Percentiles rank a stretch among this genome's conserved stretches.
These are phyloP conservation scores for Chrysogorgia sp. DNA, from an alignment of 92 coral and sea anemone species.

Conservation along the genomic window DNA sequence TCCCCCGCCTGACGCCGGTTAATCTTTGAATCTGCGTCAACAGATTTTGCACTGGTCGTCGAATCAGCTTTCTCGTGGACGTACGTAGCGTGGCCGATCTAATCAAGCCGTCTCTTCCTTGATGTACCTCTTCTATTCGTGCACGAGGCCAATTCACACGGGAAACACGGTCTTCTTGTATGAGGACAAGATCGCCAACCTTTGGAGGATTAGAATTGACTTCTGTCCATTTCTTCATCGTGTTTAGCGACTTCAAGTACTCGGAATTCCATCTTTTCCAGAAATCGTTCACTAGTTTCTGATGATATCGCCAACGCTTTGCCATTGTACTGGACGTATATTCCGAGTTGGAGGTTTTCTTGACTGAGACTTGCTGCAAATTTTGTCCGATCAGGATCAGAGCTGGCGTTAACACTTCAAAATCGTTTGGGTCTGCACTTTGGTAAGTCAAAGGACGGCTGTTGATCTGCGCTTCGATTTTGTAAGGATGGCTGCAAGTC, in stretches of 20 bases:
- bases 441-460: slow-evolving; percentile 51
- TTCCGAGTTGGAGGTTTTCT: slow-evolving; percentile 24
- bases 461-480: slow-evolving; percentile 51
- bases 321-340: slow-evolving; percentile 47
- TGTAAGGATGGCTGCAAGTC: slow-evolving; percentile 12
- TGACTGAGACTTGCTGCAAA: slow-evolving; percentile 15
- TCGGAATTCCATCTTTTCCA: slow-evolving; percentile 57
- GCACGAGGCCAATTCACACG: slow-evolving; percentile 46
- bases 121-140: slow-evolving; percentile 29
- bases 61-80: slow-evolving; percentile 31
- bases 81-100: slow-evolving; percentile 38
- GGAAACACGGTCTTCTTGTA: slow-evolving; percentile 41
- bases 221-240: slow-evolving; percentile 41
- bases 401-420: slow-evolving; percentile 36
- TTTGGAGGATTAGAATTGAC: slow-evolving; percentile 21
- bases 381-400: slow-evolving; percentile 46
- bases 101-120: slow-evolving; percentile 35
- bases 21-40: too few relatives aligned
- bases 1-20: too few relatives aligned
- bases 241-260: slow-evolving; percentile 43
- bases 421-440: slow-evolving; percentile 56
- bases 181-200: slow-evolving; percentile 52
- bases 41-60: slow-evolving; percentile 54
- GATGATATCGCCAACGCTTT: slow-evolving; percentile 47
- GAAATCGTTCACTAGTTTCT: slow-evolving; percentile 41